These are phyloP conservation scores for Pseudochirops cupreus DNA, from an alignment of 2,797 vertebrate species.

Conservation along the genomic window DNA sequence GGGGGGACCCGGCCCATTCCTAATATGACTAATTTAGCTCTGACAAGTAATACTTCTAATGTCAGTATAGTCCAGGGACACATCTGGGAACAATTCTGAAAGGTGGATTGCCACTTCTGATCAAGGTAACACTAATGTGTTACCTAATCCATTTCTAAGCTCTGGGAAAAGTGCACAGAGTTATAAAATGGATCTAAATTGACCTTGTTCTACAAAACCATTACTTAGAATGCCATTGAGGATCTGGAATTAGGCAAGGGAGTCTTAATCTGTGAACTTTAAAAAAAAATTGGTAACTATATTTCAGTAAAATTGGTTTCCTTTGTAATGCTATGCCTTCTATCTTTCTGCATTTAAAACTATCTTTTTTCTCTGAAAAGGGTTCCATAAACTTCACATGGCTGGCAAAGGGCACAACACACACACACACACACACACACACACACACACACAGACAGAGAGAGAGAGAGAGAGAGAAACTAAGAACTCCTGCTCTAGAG, in stretches of 20 bases:
- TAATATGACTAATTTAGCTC: neutral
- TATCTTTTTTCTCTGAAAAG: neutral
- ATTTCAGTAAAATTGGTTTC: neutral
- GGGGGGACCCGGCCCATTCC: neutral
- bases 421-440: neutral
- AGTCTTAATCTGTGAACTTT: neutral
- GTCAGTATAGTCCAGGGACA: neutral
- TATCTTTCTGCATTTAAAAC: neutral
- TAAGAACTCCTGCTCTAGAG: constrained; percentile 4
- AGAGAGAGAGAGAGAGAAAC: no score
- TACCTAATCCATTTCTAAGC: constrained; percentile 10
- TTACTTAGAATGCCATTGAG: constrained; percentile 34
- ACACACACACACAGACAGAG: neutral
- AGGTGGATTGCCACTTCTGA: constrained; percentile 21
- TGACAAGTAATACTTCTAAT: neutral
- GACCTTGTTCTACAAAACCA: constrained; percentile 26
- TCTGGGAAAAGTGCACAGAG: constrained; percentile 46
- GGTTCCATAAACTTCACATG: neutral
- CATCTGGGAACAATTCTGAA: neutral
- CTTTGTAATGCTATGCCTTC: neutral
- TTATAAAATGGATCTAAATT: constrained; percentile 56
- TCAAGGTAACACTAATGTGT: constrained; percentile 38
- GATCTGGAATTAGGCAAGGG: constrained; percentile 41
- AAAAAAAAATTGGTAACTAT: neutral
- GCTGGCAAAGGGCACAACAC: neutral